phyloP scores from a whole-genome alignment of 2,888 invertebrate species.

The Ophion costatus region DNA sequence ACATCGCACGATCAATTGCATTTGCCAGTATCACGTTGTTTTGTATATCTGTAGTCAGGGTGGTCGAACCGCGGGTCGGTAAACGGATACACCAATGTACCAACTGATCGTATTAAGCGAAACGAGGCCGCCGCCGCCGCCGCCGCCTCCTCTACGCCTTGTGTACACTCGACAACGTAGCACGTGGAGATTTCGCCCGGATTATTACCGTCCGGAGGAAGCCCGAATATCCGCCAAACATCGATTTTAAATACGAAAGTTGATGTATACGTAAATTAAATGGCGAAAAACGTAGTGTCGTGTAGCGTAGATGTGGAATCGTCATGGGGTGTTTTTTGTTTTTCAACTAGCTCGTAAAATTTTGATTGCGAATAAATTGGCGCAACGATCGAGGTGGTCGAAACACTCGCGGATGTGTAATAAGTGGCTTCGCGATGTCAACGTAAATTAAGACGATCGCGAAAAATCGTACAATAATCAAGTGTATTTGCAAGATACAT shows the following conservation, averaged over 20 bases:
- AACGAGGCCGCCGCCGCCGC: slow-evolving; percentile 22
- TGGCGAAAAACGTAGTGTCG: background rate
- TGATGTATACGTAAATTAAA: background rate
- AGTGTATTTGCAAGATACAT: too few species aligned
- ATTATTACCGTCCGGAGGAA: slow-evolving; percentile 56
- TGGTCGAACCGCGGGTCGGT: slow-evolving; percentile 43
- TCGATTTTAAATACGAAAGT: background rate
- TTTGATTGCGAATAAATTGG: too few species aligned
- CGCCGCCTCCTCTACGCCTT: background rate
- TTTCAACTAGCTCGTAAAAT: background rate
- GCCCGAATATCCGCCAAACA: slow-evolving; percentile 16
- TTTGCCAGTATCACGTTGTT: slow-evolving; percentile 25
- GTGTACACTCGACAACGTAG: slow-evolving; percentile 28
- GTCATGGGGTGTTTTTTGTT: background rate
- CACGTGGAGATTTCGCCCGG: slow-evolving; percentile 50
- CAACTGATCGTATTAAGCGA: slow-evolving; percentile 57
- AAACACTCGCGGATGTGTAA: background rate
- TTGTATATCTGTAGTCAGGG: background rate
- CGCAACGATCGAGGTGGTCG: background rate
- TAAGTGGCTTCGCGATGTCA: background rate
- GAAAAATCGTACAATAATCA: too few species aligned
- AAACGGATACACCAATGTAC: slow-evolving; percentile 46
- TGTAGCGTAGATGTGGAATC: background rate
- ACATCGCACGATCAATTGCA: slow-evolving; percentile 59
- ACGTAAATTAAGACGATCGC: background rate